Evolutionary conservation across 2,888 invertebrate species (phyloP), one percentile per base, ranked within the genome.

Genomic region (Sinopyrophorus schimmeli): DNA sequence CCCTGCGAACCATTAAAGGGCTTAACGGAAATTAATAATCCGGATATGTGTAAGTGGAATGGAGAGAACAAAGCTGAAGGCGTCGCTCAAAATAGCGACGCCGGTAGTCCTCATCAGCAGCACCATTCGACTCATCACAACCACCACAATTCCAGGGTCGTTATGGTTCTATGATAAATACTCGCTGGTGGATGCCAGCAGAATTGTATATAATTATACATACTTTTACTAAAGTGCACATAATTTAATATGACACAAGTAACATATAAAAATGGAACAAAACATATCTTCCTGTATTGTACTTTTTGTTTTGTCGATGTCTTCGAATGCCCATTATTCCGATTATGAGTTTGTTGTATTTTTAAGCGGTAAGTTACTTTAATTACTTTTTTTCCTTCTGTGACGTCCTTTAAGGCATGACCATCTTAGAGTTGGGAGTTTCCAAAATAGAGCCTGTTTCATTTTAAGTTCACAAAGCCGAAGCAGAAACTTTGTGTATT

Each of bases 111-210:
- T 4, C 73, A 73, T 48, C 71, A 71, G 44, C 71, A 71, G 44
- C 72, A 72, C 42, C 71, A 71, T 48, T 58, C 58, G 6, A 54
- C 63, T 20, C 65, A 62, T 38, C 72, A 71, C 57, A 66, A 62
- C 46, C 73, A 74, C 55, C 74, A 74, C 58, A 74, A 73, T 57
- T 71, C 72, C 14, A 60, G 74, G 24, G 74, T 74, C 34, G 74
- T 74, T 21, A 74, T 74, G 74, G 74, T 74, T 59, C 73, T 74
- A 63, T 74, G 74, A 74, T 74, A 70, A 73, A 49, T 44, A 55
- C 27, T 48, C 44, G 27, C 34, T 43, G 47, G 53, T 57, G 58
- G 52, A 40, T 47, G 41, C 49, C 53, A 53, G 57, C 59, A 54
- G n/a, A n/a, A n/a, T 28, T 50, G 54, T 54, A 53, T 38, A 68